phyloP scores from a whole-genome alignment of 2,113 vertebrate genomes.

The Apodemus sylvaticus region DNA sequence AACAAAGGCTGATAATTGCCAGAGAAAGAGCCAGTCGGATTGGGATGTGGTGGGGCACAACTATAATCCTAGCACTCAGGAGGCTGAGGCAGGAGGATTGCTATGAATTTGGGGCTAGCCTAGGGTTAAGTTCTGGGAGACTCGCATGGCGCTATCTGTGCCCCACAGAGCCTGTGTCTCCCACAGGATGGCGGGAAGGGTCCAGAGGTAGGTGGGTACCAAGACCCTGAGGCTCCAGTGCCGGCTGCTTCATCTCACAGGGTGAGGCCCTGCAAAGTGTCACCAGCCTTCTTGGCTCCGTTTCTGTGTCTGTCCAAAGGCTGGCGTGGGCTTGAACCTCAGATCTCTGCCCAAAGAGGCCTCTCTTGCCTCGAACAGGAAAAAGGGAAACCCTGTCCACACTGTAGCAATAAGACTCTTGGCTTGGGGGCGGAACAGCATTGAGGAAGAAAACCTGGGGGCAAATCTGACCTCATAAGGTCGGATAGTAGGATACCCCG shows the following conservation, averaged over 20 bases:
- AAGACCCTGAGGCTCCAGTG: background rate
- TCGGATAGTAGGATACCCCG: too few relatives aligned
- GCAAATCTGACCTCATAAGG: background rate
- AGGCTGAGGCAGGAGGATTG: background rate
- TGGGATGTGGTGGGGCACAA: too few relatives aligned
- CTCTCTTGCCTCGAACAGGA: background rate
- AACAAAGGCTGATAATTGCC: rapidly evolving
- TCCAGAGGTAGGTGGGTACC: too few relatives aligned
- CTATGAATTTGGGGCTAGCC: background rate
- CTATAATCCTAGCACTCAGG: background rate
- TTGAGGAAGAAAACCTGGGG: background rate
- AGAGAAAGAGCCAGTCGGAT: background rate
- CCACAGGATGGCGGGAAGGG: rapidly evolving
- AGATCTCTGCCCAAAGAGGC: background rate
- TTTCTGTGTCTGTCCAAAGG: background rate
- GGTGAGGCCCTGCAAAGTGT: background rate
- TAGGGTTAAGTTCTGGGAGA: background rate
- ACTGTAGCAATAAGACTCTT: background rate
- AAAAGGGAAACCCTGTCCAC: background rate
- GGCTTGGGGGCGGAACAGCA: background rate
- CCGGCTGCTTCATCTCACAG: background rate
- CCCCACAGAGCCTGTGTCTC: rapidly evolving
- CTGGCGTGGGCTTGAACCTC: background rate
- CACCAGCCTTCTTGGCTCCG: rapidly evolving
- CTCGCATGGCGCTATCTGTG: rapidly evolving